Base-by-base conservation (phyloP, 2,797 vertebrate genomes). In the Tolypeutes matacus region DNA sequence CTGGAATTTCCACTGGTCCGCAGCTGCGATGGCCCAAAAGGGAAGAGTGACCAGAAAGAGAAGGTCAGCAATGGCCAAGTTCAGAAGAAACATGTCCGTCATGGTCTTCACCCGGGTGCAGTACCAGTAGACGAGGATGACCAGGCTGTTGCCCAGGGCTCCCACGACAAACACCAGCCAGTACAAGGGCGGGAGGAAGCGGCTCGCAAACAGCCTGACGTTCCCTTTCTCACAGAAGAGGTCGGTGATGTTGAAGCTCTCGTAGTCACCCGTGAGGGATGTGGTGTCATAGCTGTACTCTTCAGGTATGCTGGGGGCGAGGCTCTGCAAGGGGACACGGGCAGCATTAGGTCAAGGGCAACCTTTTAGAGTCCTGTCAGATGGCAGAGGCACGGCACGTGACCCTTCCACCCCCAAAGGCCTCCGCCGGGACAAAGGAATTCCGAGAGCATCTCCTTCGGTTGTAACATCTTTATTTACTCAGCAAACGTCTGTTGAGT, bases 61-160 rank as follows among this genome's bases (percentile, higher is more conserved):
- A 7, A 99, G 99, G 97, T 99, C 99, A 0, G 99, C 99, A 2
- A 99, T 98, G 0, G 99, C 99, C 97, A 99, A 94, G 92, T 99
- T 99, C 31, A 99, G 95, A 58, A 99, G 98, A 96, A 99, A 99
- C 78, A 97, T 97, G 49, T 99, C 99, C 0, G 98, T 99, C 99
- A 98, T 98, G 85, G 99, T 99, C 97, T 99, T 99, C 96, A 99
- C 98, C 21, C 99, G 98, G 51, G 98, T 98, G 49, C 99, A 97
- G 3, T 98, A 98, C 96, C 98, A 98, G 97, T 99, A 99, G 97
- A 99, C 98, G 0, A 98, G 98, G 65, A 99, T 97, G 0, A 99
- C 99, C 96, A 99, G 91, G 51, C 98, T 92, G 46, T 99, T 99
- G 25, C 99, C 99, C 83, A 98, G 0, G 0, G 98, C 94, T 0